phyloP scores from a whole-genome alignment of 2,113 vertebrate species.

The Perca fluviatilis region DNA sequence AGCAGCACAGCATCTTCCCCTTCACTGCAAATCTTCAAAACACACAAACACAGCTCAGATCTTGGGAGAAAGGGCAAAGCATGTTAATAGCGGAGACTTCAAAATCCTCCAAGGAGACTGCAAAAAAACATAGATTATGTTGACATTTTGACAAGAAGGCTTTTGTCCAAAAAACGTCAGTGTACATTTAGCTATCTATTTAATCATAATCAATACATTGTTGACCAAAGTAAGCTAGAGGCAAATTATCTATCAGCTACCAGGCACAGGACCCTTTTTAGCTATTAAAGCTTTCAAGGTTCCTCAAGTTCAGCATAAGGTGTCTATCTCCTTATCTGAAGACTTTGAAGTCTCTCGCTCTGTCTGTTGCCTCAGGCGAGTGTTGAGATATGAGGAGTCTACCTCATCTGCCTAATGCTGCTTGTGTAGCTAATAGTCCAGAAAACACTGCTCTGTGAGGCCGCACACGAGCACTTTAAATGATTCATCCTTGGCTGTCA shows the following conservation, averaged over 20 bases:
- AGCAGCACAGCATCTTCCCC: constrained; percentile 56
- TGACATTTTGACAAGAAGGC: constrained; percentile 16
- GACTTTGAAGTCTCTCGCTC: constrained; percentile 72
- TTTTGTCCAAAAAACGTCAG: not conserved
- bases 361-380: constrained; percentile 72
- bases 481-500: constrained; percentile 77
- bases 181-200: not conserved
- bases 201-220: constrained; percentile 37
- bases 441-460: constrained; percentile 75
- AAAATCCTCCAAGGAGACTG: constrained; percentile 27
- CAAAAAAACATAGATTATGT: constrained; percentile 23
- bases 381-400: constrained; percentile 72
- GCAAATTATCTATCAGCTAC: constrained; percentile 30
- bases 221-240: constrained; percentile 33
- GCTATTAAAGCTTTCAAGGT: constrained; percentile 65
- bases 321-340: constrained; percentile 66
- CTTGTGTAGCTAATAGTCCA: constrained; percentile 84
- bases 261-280: constrained; percentile 20
- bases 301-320: constrained; percentile 66
- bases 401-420: constrained; percentile 82
- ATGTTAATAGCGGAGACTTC: constrained; percentile 25
- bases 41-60: constrained; percentile 41
- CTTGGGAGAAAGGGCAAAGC: constrained; percentile 28
- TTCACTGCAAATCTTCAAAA: constrained; percentile 60
- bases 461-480: constrained; percentile 71